Evolutionary conservation across 2,888 invertebrate genomes (phyloP).

Genomic region (Eledona agricola): DNA sequence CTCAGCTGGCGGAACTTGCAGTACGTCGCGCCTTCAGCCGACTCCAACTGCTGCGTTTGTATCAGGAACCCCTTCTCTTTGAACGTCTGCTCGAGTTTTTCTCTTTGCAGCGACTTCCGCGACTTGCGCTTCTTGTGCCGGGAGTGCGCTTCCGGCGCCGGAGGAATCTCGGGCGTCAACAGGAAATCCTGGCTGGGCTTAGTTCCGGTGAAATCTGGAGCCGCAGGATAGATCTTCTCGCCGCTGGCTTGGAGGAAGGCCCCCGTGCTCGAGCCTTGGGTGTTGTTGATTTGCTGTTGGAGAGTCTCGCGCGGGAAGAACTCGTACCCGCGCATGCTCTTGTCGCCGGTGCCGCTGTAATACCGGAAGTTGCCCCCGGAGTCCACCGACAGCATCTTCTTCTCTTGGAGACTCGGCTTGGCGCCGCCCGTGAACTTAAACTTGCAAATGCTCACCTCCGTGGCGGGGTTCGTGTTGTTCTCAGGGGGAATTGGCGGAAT

Average conservation of each 20-base stretch:
- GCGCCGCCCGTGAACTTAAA: slow-evolving; percentile 94
- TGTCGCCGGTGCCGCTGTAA: slow-evolving; percentile 86
- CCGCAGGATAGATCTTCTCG: slow-evolving; percentile 63
- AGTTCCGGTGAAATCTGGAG: slow-evolving; percentile 55
- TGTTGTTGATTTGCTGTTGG: slow-evolving; percentile 68
- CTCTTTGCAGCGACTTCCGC: slow-evolving; percentile 82
- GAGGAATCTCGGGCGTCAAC: slow-evolving; percentile 54
- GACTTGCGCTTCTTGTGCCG: slow-evolving; percentile 74
- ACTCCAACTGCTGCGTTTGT: slow-evolving; percentile 91
- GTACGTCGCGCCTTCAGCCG: slow-evolving; percentile 92
- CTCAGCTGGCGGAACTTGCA: slow-evolving; percentile 91
- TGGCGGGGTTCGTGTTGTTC: slow-evolving; percentile 78
- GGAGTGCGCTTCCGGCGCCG: slow-evolving; percentile 39
- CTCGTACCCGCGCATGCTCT: slow-evolving; percentile 79
- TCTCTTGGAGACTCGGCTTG: slow-evolving; percentile 87
- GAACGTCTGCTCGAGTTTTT: slow-evolving; percentile 90
- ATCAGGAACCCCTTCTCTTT: slow-evolving; percentile 93
- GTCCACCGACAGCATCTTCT: slow-evolving; percentile 91
- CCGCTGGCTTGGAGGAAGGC: slow-evolving; percentile 65
- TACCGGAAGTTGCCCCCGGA: slow-evolving; percentile 86
- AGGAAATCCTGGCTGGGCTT: slow-evolving; percentile 56
- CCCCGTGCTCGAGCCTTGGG: slow-evolving; percentile 65
- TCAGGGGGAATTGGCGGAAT: slow-evolving; percentile 84
- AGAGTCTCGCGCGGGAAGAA: slow-evolving; percentile 78
- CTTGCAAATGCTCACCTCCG: slow-evolving; percentile 85